A percentile compares a stretch with the other conserved stretches of the same genome.
These are phyloP conservation scores for Sebastes dallii DNA, from an alignment of 2,797 vertebrate species.

Conservation along the genomic window DNA sequence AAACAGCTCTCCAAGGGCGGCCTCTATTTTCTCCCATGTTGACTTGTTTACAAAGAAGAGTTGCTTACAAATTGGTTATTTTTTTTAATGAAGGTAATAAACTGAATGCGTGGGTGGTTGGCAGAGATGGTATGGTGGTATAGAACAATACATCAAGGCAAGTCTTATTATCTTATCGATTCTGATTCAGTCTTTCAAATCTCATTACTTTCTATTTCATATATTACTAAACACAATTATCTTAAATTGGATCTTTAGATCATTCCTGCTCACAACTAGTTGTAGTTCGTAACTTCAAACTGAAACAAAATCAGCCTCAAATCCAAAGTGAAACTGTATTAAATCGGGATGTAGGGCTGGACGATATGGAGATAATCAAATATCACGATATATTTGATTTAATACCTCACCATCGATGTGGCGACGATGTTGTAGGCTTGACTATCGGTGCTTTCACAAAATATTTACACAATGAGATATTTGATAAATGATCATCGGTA, in stretches of 20 bases:
- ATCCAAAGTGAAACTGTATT: neutral
- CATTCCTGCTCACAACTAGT: neutral
- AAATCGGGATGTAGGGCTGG: neutral
- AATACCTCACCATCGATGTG: too few relatives aligned
- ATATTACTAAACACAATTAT: neutral
- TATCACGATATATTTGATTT: too few relatives aligned
- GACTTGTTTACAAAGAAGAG: constrained; percentile 10
- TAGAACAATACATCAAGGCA: neutral
- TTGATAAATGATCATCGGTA: too few relatives aligned
- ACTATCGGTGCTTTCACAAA: too few relatives aligned
- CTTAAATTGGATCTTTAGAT: neutral
- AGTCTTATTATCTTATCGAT: neutral
- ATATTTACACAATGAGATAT: too few relatives aligned
- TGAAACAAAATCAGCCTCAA: neutral
- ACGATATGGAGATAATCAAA: too few relatives aligned
- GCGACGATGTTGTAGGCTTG: too few relatives aligned
- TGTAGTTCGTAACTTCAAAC: neutral
- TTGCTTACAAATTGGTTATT: neutral
- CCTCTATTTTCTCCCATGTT: neutral
- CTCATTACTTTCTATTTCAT: neutral
- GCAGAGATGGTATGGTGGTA: constrained; percentile 8
- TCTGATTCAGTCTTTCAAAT: neutral
- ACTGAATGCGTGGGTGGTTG: neutral
- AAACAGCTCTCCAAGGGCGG: neutral
- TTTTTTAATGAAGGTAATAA: constrained; percentile 26